Conservation (phyloP, 2,888 invertebrate genomes). For the Oxytorus armatus region DNA sequence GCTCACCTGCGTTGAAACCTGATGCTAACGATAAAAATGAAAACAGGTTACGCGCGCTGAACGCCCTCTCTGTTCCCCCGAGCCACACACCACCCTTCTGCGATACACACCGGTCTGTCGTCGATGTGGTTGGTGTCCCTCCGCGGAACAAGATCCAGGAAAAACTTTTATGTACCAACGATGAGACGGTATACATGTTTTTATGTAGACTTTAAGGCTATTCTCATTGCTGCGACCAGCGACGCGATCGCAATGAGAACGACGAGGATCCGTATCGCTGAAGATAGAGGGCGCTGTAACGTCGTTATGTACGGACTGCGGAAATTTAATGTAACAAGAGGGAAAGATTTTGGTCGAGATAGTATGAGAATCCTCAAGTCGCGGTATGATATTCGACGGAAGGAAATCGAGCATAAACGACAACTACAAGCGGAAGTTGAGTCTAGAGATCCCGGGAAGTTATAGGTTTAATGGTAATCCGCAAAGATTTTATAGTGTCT, state of each 20-base stretch:
- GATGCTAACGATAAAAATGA: slow-evolving; percentile 82
- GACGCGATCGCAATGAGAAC: too few species aligned
- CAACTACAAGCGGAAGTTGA: slow-evolving; percentile 38
- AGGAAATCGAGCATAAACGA: neutral
- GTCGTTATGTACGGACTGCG: too few species aligned
- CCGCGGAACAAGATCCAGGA: neutral
- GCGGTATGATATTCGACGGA: neutral
- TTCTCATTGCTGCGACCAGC: too few species aligned
- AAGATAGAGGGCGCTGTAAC: too few species aligned
- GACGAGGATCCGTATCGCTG: too few species aligned
- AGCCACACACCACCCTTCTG: slow-evolving; percentile 55
- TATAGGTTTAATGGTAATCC: slow-evolving; percentile 29
- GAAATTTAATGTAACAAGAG: too few species aligned
- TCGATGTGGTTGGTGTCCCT: neutral
- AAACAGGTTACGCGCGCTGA: slow-evolving; percentile 80
- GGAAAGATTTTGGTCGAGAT: neutral
- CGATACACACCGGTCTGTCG: neutral
- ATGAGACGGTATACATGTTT: slow-evolving; percentile 2
- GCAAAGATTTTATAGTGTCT: slow-evolving; percentile 43
- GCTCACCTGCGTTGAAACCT: slow-evolving; percentile 83
- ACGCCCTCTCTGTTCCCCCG: slow-evolving; percentile 49
- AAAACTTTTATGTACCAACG: neutral
- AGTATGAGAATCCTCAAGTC: too few species aligned
- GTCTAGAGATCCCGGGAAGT: slow-evolving; percentile 22
- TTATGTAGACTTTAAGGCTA: neutral